Evolutionary conservation across 2,888 invertebrate genomes (phyloP).

Genomic region (Cryptocephalus primarius): DNA sequence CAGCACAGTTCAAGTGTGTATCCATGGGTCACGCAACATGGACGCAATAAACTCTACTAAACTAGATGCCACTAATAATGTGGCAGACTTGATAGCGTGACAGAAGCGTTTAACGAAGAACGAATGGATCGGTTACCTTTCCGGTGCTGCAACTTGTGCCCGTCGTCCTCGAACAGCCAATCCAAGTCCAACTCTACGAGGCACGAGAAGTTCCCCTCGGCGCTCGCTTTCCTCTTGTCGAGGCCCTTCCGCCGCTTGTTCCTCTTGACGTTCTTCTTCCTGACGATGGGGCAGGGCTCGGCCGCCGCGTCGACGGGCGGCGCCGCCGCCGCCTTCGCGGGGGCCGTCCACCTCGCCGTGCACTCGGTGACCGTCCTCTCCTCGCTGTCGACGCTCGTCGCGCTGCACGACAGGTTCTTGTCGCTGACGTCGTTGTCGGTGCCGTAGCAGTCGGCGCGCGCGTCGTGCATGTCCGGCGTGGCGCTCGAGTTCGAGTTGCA

Average conservation of each 20-base stretch:
- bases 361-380: constrained; percentile 12
- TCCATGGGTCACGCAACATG: too few species aligned
- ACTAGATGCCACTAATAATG: too few species aligned
- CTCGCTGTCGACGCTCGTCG: constrained; percentile 30
- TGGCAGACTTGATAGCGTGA: too few species aligned
- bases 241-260: constrained; percentile 22
- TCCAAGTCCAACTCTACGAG: constrained; percentile 46
- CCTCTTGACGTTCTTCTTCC: constrained; percentile 23
- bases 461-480: constrained; percentile 41
- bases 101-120: too few species aligned
- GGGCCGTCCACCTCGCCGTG: neutral
- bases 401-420: constrained; percentile 32
- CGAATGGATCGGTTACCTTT: constrained; percentile 14
- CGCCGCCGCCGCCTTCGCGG: neutral
- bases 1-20: too few species aligned
- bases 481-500: constrained; percentile 39
- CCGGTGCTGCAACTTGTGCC: constrained; percentile 17
- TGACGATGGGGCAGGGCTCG: constrained; percentile 10
- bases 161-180: constrained; percentile 48
- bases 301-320: neutral
- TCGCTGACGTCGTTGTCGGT: constrained; percentile 33
- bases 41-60: too few species aligned
- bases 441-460: constrained; percentile 29
- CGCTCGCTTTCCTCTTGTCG: constrained; percentile 17
- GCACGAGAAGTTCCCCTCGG: constrained; percentile 36